Conservation (phyloP, 1,140 invertebrate genomes). For the roundworm (Caenorhabditis elegans) region WBcel235 BX284604.4:10358501-10359000, state of each 20-base stretch:
- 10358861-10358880: constrained; percentile 39
- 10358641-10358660: constrained; percentile 40
- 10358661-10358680: constrained; percentile 29
- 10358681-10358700: constrained; percentile 27
- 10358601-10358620: constrained; percentile 40
- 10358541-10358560: constrained; percentile 21
- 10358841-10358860: constrained; percentile 46
- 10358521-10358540: too few species aligned
- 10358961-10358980: background rate
- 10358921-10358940: constrained; percentile 36
- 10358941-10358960: background rate
- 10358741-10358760: constrained; percentile 23
- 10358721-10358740: background rate
- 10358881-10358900: constrained; percentile 35
- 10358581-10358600: constrained; percentile 33
- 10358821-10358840: constrained; percentile 42
- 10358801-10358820: constrained; percentile 35
- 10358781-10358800: constrained; percentile 22
- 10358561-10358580: constrained; percentile 6
- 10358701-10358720: background rate
- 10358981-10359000: background rate
- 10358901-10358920: constrained; percentile 40
- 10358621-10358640: constrained; percentile 34
- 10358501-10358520: too few species aligned
- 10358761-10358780: background rate